These are phyloP conservation scores for Sarcoramphus papa DNA, from an alignment of 2,797 vertebrate genomes.

Conservation along the genomic window DNA sequence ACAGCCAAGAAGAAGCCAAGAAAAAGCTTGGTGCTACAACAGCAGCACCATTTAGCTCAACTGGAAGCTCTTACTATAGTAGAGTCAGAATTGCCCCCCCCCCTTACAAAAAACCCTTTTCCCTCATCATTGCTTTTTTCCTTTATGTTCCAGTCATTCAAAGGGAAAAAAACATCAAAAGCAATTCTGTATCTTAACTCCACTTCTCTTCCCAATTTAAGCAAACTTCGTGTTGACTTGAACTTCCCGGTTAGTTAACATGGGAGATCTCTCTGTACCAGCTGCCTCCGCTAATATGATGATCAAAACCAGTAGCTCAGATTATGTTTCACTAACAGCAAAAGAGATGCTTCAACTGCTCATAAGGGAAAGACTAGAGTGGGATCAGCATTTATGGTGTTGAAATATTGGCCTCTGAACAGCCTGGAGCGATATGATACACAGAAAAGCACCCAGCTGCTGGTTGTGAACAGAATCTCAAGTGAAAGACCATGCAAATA, in stretches of 20 bases:
- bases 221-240: neutral
- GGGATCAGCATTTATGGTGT: neutral
- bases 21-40: neutral
- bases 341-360: slow-evolving; percentile 27
- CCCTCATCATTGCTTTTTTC: neutral
- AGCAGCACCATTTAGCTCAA: neutral
- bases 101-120: neutral
- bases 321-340: slow-evolving; percentile 8
- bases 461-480: slow-evolving; percentile 5
- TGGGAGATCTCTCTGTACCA: neutral
- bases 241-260: neutral
- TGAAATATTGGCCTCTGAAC: slow-evolving; percentile 33
- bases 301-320: slow-evolving; percentile 21
- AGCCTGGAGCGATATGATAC: neutral
- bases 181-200: neutral
- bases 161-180: neutral
- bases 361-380: neutral
- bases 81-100: neutral
- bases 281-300: slow-evolving; percentile 2
- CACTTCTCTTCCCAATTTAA: neutral
- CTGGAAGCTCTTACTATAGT: neutral
- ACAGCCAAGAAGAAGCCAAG: neutral
- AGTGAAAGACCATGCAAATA: slow-evolving; percentile 12
- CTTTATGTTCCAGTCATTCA: neutral
- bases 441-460: slow-evolving; percentile 1